Percentiles rank a stretch among this genome's conserved stretches.
Evolutionary conservation across 2,888 invertebrate species (phyloP).

Genomic region (Bursaphelenchus okinawaensis): DNA sequence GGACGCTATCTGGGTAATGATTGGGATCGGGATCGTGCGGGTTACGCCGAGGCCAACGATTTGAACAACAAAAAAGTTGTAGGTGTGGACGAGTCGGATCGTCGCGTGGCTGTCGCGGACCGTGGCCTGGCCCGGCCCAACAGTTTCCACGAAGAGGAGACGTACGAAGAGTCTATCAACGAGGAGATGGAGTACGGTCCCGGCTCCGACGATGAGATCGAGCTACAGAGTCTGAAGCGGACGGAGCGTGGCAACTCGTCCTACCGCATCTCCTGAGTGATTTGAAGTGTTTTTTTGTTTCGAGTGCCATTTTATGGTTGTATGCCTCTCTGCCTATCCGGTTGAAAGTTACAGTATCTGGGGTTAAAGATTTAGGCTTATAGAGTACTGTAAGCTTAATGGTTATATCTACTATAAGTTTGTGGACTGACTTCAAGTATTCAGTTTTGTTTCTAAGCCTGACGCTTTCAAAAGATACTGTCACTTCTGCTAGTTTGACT

Average conservation of each 20-base stretch:
- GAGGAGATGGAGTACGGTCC: conserved; percentile 43
- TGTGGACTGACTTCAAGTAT: too few species aligned
- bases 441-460: too few species aligned
- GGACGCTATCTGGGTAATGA: conserved; percentile 9
- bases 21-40: not conserved
- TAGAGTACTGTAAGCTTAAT: too few species aligned
- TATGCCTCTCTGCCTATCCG: not conserved
- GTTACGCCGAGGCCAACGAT: conserved; percentile 8
- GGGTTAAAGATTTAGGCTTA: too few species aligned
- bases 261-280: not conserved
- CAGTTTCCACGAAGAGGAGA: conserved; percentile 46
- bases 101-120: conserved; percentile 11
- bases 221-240: conserved; percentile 12
- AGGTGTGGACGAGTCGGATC: not conserved
- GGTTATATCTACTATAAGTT: too few species aligned
- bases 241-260: conserved; percentile 10
- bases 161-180: conserved; percentile 51
- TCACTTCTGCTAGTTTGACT: too few species aligned
- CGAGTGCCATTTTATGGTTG: not conserved
- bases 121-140: conserved; percentile 24
- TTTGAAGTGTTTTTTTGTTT: not conserved
- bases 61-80: conserved; percentile 10
- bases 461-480: too few species aligned
- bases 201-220: conserved; percentile 6
- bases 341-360: not conserved